Evolutionary conservation across 2,888 invertebrate genomes (phyloP).

Genomic region (Andrena hattorfiana): DNA sequence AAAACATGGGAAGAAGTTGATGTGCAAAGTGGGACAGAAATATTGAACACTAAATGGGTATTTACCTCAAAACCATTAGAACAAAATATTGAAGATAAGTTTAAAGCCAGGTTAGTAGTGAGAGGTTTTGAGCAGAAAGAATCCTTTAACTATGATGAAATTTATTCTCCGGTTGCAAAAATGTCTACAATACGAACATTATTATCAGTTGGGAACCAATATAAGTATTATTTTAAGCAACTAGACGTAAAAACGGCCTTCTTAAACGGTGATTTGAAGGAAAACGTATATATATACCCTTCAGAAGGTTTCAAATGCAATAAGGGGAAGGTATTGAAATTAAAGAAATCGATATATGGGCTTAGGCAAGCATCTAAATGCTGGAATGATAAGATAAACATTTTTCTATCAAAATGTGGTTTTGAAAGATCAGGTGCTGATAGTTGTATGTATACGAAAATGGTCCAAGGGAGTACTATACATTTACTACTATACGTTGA

Average conservation of each 20-base stretch:
- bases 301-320: too few relatives aligned
- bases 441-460: neutral
- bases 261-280: conserved; percentile 43
- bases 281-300: neutral
- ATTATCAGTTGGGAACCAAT: conserved; percentile 69
- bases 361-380: neutral
- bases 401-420: neutral
- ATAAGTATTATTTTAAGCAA: conserved; percentile 60
- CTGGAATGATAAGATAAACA: neutral
- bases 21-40: conserved; percentile 34
- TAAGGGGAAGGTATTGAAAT: neutral
- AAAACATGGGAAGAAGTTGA: conserved; percentile 40
- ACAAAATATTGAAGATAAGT: conserved; percentile 69
- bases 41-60: conserved; percentile 63
- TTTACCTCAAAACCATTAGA: conserved; percentile 70
- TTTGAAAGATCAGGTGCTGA: neutral
- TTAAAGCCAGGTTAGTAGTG: conserved; percentile 67
- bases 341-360: neutral
- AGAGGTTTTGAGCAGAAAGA: conserved; percentile 75
- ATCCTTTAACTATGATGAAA: conserved; percentile 69
- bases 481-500: neutral
- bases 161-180: conserved; percentile 74
- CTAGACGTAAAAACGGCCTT: conserved; percentile 66
- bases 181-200: conserved; percentile 71
- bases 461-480: neutral